Conservation (phyloP, 2,888 invertebrate genomes). For the Euphydryas editha region DNA sequence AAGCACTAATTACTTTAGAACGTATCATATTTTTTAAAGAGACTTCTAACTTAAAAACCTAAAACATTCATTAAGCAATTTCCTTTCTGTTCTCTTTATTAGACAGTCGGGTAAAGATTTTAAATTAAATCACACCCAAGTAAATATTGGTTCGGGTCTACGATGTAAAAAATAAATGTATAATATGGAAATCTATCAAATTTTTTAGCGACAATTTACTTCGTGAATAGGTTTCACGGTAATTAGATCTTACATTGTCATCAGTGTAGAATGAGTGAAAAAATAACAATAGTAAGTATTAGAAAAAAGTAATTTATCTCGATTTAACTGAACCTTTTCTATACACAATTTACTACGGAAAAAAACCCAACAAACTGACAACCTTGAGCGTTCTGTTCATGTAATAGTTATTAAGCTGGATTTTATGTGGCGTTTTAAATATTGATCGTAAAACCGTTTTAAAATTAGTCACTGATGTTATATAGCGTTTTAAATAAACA, state of each 20-base stretch:
- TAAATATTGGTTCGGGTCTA: no score
- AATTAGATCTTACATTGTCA: neutral
- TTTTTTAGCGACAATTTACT: constrained; percentile 10
- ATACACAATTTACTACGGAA: neutral
- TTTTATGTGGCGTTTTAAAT: neutral
- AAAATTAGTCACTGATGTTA: no score
- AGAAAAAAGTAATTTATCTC: neutral
- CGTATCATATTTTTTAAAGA: no score
- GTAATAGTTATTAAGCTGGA: neutral
- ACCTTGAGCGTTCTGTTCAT: neutral
- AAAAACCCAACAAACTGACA: constrained; percentile 3
- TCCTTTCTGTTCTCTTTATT: no score
- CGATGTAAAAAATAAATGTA: no score
- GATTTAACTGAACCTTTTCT: neutral
- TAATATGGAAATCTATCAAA: neutral
- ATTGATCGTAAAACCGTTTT: neutral
- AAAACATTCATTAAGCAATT: no score
- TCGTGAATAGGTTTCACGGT: neutral
- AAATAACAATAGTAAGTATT: neutral
- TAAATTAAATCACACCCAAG: no score
- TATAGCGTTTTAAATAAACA: no score
- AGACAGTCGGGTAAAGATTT: no score
- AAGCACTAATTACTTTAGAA: no score
- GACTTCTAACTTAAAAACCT: no score
- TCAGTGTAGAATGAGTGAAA: neutral